These are phyloP conservation scores for Colistium nudipinnis DNA, from an alignment of 2,113 vertebrate genomes.

Conservation along the genomic window DNA sequence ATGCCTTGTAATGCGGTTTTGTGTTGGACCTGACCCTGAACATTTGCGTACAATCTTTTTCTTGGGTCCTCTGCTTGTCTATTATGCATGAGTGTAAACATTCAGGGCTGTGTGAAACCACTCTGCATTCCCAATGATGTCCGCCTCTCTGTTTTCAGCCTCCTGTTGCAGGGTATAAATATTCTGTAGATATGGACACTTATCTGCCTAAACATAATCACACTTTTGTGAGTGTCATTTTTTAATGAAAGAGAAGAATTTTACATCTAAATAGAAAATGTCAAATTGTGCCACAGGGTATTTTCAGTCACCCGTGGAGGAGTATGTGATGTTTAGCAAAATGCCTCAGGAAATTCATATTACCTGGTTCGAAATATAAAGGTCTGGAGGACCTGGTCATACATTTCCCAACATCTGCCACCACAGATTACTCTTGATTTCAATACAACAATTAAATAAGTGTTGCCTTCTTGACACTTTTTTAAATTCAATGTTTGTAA, in stretches of 20 bases:
- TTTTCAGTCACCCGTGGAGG: conserved; percentile 57
- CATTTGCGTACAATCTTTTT: conserved; percentile 40
- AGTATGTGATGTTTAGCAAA: conserved; percentile 56
- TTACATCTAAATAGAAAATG: background rate
- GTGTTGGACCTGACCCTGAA: conserved; percentile 50
- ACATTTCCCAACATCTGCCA: conserved; percentile 2
- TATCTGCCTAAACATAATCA: conserved; percentile 10
- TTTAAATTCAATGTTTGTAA: background rate
- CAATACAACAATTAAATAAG: conserved; percentile 7
- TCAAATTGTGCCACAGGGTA: conserved; percentile 47
- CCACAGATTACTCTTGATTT: background rate
- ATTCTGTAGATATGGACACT: conserved; percentile 21
- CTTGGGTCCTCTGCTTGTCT: conserved; percentile 34
- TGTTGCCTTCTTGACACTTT: too few relatives aligned
- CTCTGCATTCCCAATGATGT: conserved; percentile 55
- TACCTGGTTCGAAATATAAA: conserved; percentile 2
- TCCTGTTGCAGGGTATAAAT: conserved; percentile 14
- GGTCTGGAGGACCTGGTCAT: conserved; percentile 1
- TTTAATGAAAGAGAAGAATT: background rate
- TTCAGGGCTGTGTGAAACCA: conserved; percentile 36
- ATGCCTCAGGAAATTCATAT: conserved; percentile 42
- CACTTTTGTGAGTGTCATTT: background rate
- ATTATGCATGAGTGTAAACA: conserved; percentile 57
- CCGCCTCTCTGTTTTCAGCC: conserved; percentile 12
- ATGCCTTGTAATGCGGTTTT: conserved; percentile 34